These are phyloP conservation scores for Pygathrix nemaeus DNA, from an alignment of 2,113 vertebrate species.

Conservation along the genomic window DNA sequence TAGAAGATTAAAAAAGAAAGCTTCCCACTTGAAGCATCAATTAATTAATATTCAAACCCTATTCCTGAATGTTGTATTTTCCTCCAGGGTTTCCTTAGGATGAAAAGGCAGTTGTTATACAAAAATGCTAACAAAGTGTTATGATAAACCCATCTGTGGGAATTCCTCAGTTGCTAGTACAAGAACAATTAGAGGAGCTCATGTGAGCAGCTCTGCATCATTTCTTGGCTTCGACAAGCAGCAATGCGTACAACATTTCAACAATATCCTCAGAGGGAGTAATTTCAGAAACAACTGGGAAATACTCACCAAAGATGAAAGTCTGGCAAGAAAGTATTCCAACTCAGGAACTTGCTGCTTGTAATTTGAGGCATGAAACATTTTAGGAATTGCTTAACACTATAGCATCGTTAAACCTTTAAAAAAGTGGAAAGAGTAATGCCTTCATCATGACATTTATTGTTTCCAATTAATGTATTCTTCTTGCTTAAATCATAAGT, in stretches of 20 bases:
- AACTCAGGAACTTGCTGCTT: not conserved
- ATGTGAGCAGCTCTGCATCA: slow-evolving; percentile 56
- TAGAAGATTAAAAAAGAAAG: slow-evolving; percentile 36
- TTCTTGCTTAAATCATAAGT: not conserved
- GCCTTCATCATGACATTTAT: not conserved
- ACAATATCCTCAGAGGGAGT: slow-evolving; percentile 18
- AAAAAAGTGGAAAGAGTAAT: not conserved
- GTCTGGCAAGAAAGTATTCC: slow-evolving; percentile 34
- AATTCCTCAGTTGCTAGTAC: slow-evolving; percentile 72
- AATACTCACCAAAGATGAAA: slow-evolving; percentile 47
- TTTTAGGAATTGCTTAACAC: not conserved
- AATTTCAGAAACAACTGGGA: slow-evolving; percentile 67
- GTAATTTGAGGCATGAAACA: not conserved
- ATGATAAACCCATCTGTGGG: slow-evolving; percentile 74
- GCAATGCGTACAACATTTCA: slow-evolving; percentile 37
- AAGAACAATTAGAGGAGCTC: slow-evolving; percentile 75
- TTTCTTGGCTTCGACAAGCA: slow-evolving; percentile 58
- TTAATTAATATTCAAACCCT: slow-evolving; percentile 77
- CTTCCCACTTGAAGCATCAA: slow-evolving; percentile 48
- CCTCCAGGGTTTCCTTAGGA: slow-evolving; percentile 77
- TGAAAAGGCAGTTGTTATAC: slow-evolving; percentile 77
- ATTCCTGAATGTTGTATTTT: slow-evolving; percentile 63
- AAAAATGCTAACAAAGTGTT: slow-evolving; percentile 75
- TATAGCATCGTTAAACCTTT: not conserved
- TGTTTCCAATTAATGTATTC: not conserved